Base-by-base conservation (phyloP, 92 coral and sea anemone species). In the Palythoa caribaeorum region DNA sequence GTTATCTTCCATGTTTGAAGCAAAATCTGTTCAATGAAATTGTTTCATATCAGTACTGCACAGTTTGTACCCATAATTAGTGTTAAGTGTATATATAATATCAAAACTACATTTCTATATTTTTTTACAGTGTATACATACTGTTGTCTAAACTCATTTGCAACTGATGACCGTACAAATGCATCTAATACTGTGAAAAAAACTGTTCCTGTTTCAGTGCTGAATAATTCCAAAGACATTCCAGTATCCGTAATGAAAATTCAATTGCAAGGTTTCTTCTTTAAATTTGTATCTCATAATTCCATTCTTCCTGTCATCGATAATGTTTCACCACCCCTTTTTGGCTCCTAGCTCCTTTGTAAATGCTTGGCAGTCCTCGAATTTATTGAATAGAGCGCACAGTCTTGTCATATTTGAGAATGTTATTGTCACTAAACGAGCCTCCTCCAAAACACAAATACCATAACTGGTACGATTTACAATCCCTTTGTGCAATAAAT, bases 391-490 rank as follows among this genome's bases (percentile, higher is more conserved):
- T 54, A 92, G 44, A 44, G 16, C 40, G 38, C 84, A 62, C 44
- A 92, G 28, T 28, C 28, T 28, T 28, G 28, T 28, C 28, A 28
- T 28, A 28, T 28, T 54, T 69, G 65, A 57, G 65, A 57, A 79
- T 20, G 86, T 85, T 62, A 90, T 83, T 47, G 52, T 74, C 35
- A 89, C 83, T 19, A 76, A 84, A 60, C 80, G 83, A 44, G 87
- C 35, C 77, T 71, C 38, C 80, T 92, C 93, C 17, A 54, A 63
- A 20, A 88, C 84, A 19, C 80, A 83, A 54, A 90, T 11, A 20
- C 95, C 93, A 90, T 80, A 92, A 38, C 88, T 87, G 70, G 93
- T 90, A 2, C 87, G 74, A 57, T 63, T 36, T 17, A 87, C 39
- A 51, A 92, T 72, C 65, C 68, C 86, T 19, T 76, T 75, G 11